A percentile compares a stretch with the other conserved stretches of the same genome.
Evolutionary conservation across 2,888 invertebrate genomes (phyloP).

Genomic region (Agrochola circellaris): DNA sequence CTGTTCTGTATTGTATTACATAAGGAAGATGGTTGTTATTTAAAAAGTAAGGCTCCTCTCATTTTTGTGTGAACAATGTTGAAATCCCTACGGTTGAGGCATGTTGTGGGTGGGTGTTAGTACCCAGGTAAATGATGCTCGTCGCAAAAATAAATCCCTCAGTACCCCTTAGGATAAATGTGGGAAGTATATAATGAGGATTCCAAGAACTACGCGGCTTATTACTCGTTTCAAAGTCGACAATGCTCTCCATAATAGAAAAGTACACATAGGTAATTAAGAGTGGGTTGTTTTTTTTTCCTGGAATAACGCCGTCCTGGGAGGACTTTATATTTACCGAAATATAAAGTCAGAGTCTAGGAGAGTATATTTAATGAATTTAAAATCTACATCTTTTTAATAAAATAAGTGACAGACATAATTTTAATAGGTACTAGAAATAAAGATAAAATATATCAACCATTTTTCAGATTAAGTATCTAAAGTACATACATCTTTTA

Average conservation of each 20-base stretch:
- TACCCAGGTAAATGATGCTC: conserved; percentile 26
- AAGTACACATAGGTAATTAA: neutral
- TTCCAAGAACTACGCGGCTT: neutral
- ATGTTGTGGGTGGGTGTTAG: conserved; percentile 34
- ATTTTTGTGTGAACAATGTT: conserved; percentile 39
- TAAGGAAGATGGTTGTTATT: conserved; percentile 9
- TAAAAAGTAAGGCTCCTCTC: conserved; percentile 21
- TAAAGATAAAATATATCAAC: too few relatives aligned
- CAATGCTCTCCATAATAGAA: neutral
- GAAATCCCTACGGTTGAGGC: conserved; percentile 26
- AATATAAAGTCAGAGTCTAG: too few relatives aligned
- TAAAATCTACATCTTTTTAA: too few relatives aligned
- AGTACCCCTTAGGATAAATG: conserved; percentile 16
- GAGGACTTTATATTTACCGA: neutral
- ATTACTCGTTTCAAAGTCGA: conserved; percentile 3
- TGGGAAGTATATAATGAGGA: conserved; percentile 11
- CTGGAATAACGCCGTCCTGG: neutral
- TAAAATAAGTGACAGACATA: too few relatives aligned
- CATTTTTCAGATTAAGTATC: too few relatives aligned
- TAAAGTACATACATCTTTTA: too few relatives aligned
- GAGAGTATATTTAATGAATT: too few relatives aligned
- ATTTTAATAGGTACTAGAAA: too few relatives aligned
- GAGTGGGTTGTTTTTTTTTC: neutral
- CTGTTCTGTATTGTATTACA: conserved; percentile 7
- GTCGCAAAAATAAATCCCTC: conserved; percentile 30